These are phyloP conservation scores for Synchiropus splendidus DNA, from an alignment of 2,113 vertebrate species.

Conservation along the genomic window DNA sequence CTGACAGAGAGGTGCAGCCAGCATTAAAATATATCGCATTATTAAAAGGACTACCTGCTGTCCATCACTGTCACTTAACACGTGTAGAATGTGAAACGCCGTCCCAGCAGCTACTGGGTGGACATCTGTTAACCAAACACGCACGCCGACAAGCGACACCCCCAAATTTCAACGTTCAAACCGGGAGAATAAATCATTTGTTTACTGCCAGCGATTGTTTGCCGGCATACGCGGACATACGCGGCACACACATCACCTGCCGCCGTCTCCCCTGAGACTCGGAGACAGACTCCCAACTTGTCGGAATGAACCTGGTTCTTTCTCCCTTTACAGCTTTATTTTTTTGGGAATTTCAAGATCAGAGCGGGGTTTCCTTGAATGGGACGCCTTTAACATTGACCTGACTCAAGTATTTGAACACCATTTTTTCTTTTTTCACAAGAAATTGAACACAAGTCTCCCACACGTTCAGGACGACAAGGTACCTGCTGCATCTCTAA, in stretches of 20 bases:
- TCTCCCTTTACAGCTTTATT: neutral
- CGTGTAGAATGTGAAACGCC: slow-evolving; percentile 58
- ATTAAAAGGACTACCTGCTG: slow-evolving; percentile 69
- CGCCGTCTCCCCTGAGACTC: slow-evolving; percentile 34
- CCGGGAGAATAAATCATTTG: slow-evolving; percentile 52
- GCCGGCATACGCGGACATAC: slow-evolving; percentile 8
- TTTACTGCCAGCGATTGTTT: slow-evolving; percentile 49
- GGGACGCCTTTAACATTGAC: slow-evolving; percentile 4
- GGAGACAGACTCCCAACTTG: slow-evolving; percentile 23
- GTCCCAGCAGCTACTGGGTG: slow-evolving; percentile 58
- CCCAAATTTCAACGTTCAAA: slow-evolving; percentile 34
- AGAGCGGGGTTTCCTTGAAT: slow-evolving; percentile 1
- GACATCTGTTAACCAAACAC: slow-evolving; percentile 63
- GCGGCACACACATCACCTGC: slow-evolving; percentile 31
- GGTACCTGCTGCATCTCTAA: too few relatives aligned
- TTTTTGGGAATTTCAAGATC: slow-evolving; percentile 5
- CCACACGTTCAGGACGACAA: too few relatives aligned
- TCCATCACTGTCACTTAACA: slow-evolving; percentile 72
- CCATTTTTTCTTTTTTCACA: too few relatives aligned
- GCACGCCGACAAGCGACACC: slow-evolving; percentile 8
- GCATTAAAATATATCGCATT: slow-evolving; percentile 69
- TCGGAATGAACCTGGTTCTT: slow-evolving; percentile 30
- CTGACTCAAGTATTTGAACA: too few relatives aligned
- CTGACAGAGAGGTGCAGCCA: slow-evolving; percentile 34
- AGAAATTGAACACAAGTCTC: too few relatives aligned